Evolutionary conservation across 2,113 vertebrate genomes (phyloP).

Genomic region (Redunca redunca): DNA sequence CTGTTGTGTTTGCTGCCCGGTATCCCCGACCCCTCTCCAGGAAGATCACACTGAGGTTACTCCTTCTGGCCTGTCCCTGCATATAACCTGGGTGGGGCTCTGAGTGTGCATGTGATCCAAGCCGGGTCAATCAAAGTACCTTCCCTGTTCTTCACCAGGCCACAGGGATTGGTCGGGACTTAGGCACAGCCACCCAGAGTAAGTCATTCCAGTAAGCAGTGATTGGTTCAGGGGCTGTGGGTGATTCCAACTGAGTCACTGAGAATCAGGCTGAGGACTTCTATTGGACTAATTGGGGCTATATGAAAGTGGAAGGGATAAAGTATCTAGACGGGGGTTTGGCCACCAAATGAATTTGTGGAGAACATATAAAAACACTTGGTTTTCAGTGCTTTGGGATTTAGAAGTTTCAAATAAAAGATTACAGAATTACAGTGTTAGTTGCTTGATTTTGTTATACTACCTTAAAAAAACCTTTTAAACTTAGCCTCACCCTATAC

Average conservation of each 20-base stretch:
- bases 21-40: too few species aligned
- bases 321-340: not conserved
- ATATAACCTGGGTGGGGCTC: too few species aligned
- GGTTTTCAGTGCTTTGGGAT: not conserved
- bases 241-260: not conserved
- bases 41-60: not conserved
- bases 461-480: not conserved
- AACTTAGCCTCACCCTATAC: not conserved
- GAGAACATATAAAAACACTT: not conserved
- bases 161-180: not conserved
- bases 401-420: not conserved
- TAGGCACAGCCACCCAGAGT: not conserved
- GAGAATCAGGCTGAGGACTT: not conserved
- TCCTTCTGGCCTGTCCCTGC: not conserved
- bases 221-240: not conserved
- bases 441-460: not conserved
- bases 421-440: not conserved
- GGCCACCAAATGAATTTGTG: not conserved
- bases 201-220: not conserved
- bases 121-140: not conserved
- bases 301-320: not conserved
- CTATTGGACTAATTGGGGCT: not conserved
- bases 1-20: not conserved
- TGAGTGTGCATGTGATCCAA: not conserved
- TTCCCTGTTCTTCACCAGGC: not conserved